Evolutionary conservation across 2,888 invertebrate genomes (phyloP), one percentile per base, ranked within the genome.

Genomic region (Nomada hirtipes): DNA sequence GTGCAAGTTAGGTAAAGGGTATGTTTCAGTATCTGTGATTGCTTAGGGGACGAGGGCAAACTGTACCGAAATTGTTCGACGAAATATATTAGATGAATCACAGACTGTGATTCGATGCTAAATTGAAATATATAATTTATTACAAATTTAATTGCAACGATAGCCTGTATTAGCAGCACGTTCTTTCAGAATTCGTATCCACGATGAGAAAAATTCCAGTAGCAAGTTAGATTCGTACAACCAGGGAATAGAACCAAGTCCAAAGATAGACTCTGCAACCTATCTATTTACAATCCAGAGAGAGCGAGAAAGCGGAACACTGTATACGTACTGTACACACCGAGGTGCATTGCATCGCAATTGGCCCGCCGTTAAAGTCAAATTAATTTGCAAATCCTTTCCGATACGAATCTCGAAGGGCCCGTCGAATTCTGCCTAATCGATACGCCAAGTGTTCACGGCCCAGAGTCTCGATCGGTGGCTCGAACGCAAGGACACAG

Each of bases 301-400:
- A 13, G 20, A 20, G 20, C 20, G 20, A 20, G 15, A 36, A 15
- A 4, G 4, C n/a, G 23, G 36, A 55, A 53, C 59, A 52, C 18
- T 26, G 60, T 44, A 60, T 70, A 26, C 47, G 59, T 44, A 55
- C 72, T 74, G 78, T 87, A 87, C 84, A 84, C 86, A 53, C 50
- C 57, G 76, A 84, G 81, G 87, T 87, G 84, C 78, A 78, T 42
- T 55, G 70, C 67, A 72, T 73, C 75, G 78, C 73, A 78, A 78
- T 65, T 71, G 70, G 60, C 72, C 68, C 55, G 61, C 76, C 85
- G 86, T 82, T 86, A 83, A 85, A 85, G 83, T 75, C 77, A 79
- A 85, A 84, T 81, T 83, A 83, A 83, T 86, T 86, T 86, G 69
- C 86, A 78, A 86, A 85, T 85, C 77, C 75, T 80, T 86, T 68